phyloP scores from a whole-genome alignment of 2,113 vertebrate species.

The Odocoileus hemionus region DNA sequence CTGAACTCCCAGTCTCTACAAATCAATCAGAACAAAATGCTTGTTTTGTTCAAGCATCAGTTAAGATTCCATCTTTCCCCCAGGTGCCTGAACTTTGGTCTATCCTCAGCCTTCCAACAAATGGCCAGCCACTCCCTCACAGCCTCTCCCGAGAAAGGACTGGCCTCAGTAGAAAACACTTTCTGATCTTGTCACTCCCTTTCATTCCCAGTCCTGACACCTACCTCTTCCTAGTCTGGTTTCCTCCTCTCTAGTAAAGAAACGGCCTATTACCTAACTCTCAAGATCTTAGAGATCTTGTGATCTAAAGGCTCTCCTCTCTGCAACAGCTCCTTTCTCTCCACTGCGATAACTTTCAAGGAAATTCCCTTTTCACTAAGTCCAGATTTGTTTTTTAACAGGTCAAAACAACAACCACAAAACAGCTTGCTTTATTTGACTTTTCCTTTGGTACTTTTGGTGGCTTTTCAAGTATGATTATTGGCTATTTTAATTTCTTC shows the following conservation, averaged over 20 bases:
- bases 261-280: neutral
- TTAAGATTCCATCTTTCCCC: neutral
- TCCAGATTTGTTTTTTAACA: neutral
- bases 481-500: neutral
- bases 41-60: neutral
- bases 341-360: neutral
- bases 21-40: neutral
- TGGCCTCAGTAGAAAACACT: neutral
- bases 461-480: neutral
- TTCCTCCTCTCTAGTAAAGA: neutral
- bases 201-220: neutral
- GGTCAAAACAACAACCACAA: neutral
- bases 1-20: neutral
- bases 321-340: neutral
- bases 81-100: neutral
- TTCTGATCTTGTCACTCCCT: neutral
- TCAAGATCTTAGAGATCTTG: neutral
- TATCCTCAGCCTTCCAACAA: neutral
- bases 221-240: neutral
- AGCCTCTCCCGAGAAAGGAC: neutral
- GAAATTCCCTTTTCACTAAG: neutral
- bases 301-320: neutral
- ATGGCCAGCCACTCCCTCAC: neutral
- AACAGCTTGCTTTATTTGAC: neutral
- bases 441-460: neutral